phyloP scores from a whole-genome alignment of 1,140 invertebrate species.

The Metaphire vulgaris region DNA sequence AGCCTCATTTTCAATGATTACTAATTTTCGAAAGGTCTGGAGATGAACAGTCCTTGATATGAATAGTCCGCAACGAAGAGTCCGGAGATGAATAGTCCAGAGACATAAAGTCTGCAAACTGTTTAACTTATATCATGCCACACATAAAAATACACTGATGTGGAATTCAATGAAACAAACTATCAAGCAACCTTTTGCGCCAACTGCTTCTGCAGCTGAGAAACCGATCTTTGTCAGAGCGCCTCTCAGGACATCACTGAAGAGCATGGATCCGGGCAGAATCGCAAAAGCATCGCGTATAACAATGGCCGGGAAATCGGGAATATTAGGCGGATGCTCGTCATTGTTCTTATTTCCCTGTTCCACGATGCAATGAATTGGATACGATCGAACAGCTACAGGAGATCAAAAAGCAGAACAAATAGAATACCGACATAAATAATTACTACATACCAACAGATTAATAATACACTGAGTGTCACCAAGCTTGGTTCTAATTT shows the following conservation, averaged over 20 bases:
- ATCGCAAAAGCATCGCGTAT: conserved; percentile 77
- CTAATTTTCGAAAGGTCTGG: too few species aligned
- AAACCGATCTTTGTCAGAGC: conserved; percentile 73
- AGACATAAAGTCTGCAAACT: too few species aligned
- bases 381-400: conserved; percentile 59
- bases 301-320: not conserved
- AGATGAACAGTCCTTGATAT: too few species aligned
- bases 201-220: conserved; percentile 64
- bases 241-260: conserved; percentile 71
- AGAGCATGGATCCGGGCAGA: conserved; percentile 77
- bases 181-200: conserved; percentile 69
- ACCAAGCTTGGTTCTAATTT: not conserved
- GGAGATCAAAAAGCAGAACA: not conserved
- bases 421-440: not conserved
- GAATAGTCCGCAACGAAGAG: too few species aligned
- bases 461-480: not conserved
- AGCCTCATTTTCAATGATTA: too few species aligned
- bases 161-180: too few species aligned
- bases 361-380: conserved; percentile 79
- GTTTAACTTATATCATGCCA: too few species aligned
- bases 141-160: too few species aligned
- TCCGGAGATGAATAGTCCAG: too few species aligned
- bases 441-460: not conserved
- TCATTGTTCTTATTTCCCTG: conserved; percentile 35
- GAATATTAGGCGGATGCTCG: not conserved